Evolutionary conservation across 2,113 vertebrate species (phyloP).

Genomic region (Rhinolophus sinicus): DNA sequence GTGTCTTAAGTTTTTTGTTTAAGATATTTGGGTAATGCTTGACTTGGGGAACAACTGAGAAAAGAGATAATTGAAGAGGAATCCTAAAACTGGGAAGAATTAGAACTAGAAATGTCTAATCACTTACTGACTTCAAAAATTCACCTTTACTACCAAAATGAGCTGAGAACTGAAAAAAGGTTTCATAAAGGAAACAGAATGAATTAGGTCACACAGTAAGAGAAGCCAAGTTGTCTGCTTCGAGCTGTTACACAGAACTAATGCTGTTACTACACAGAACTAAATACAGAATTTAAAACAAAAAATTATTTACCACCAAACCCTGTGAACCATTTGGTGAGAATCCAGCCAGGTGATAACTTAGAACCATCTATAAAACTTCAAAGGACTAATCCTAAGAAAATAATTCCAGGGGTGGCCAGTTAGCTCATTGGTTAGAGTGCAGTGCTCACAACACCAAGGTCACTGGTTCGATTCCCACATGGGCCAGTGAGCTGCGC

Average conservation of each 20-base stretch:
- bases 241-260: not conserved
- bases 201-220: not conserved
- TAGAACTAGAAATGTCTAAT: not conserved
- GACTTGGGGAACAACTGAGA: not conserved
- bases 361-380: not conserved
- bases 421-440: too few species aligned
- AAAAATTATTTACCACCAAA: not conserved
- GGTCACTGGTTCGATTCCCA: too few species aligned
- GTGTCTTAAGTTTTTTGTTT: not conserved
- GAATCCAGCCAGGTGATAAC: not conserved
- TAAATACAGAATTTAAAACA: conserved; percentile 8
- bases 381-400: not conserved
- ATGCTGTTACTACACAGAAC: not conserved
- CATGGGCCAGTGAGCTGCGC: too few species aligned
- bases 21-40: not conserved
- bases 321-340: not conserved
- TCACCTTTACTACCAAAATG: not conserved
- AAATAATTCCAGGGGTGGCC: not conserved
- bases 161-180: not conserved
- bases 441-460: too few species aligned
- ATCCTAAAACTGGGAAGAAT: not conserved
- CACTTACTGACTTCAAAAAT: not conserved
- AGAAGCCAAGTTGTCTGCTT: not conserved
- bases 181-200: not conserved
- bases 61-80: not conserved